These are phyloP conservation scores for Thrips palmi DNA, from an alignment of 1,140 invertebrate genomes.

Conservation along the genomic window DNA sequence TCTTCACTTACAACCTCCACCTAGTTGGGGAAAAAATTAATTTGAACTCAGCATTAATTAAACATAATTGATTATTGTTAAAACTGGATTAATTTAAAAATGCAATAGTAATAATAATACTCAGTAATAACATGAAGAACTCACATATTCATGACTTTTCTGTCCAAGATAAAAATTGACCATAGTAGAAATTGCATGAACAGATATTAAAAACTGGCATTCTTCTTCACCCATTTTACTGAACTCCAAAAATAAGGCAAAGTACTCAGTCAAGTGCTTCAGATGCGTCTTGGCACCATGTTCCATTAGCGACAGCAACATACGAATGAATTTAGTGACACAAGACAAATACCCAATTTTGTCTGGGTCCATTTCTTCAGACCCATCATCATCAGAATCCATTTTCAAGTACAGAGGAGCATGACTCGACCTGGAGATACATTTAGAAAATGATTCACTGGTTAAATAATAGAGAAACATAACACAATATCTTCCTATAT, in stretches of 20 bases:
- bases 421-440: slow-evolving; percentile 38
- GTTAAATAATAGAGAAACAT: background rate
- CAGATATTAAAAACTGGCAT: slow-evolving; percentile 64
- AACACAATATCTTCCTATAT: background rate
- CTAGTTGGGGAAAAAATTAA: slow-evolving; percentile 10
- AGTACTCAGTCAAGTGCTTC: slow-evolving; percentile 81
- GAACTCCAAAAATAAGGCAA: slow-evolving; percentile 79
- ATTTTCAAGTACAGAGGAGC: slow-evolving; percentile 51
- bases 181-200: slow-evolving; percentile 75
- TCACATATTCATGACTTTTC: slow-evolving; percentile 43
- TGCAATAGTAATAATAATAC: slow-evolving; percentile 3
- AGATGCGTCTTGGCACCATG: slow-evolving; percentile 70
- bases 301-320: slow-evolving; percentile 74
- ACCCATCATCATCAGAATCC: slow-evolving; percentile 41
- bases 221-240: slow-evolving; percentile 90
- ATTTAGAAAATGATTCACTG: slow-evolving; percentile 2
- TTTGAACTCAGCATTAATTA: background rate
- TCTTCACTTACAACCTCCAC: slow-evolving; percentile 49
- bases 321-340: slow-evolving; percentile 79
- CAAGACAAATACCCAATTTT: slow-evolving; percentile 69
- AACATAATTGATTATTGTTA: slow-evolving; percentile 8
- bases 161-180: slow-evolving; percentile 82
- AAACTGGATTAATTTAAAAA: slow-evolving; percentile 7
- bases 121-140: slow-evolving; percentile 13
- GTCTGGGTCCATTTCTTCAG: slow-evolving; percentile 31